phyloP scores from a whole-genome alignment of 2,113 vertebrate species.

The Bos taurus region ARS-UCD2.0 NC_037357.1:46035001-46035500 shows the following conservation, averaged over 20 bases:
- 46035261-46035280: conserved; percentile 50
- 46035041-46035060: background rate
- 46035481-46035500: conserved; percentile 64
- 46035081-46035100: conserved; percentile 22
- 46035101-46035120: background rate
- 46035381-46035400: conserved; percentile 65
- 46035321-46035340: conserved; percentile 69
- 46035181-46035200: conserved; percentile 27
- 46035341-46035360: conserved; percentile 71
- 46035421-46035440: background rate
- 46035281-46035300: conserved; percentile 74
- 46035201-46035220: conserved; percentile 48
- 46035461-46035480: conserved; percentile 54
- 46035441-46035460: conserved; percentile 49
- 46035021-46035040: conserved; percentile 17
- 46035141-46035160: background rate
- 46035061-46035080: background rate
- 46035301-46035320: conserved; percentile 75
- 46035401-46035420: background rate
- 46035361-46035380: conserved; percentile 74
- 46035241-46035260: conserved; percentile 44
- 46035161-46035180: conserved; percentile 15
- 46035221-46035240: conserved; percentile 52
- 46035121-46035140: background rate
- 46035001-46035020: background rate